phyloP scores from a whole-genome alignment of 2,888 invertebrate species.

The Ctenicera cuprea region DNA sequence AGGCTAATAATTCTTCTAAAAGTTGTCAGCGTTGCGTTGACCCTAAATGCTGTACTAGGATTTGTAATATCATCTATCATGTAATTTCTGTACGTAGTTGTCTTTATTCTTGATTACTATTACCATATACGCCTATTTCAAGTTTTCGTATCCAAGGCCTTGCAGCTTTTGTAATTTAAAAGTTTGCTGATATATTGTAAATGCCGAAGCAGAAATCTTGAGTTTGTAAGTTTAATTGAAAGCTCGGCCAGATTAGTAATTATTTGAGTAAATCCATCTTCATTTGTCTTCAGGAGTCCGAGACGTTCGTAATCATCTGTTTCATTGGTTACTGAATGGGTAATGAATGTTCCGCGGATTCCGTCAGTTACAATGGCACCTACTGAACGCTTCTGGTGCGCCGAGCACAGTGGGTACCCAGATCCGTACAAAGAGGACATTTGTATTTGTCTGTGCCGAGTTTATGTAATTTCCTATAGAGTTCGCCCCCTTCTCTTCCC shows the following conservation, averaged over 20 bases:
- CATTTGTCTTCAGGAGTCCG: slow-evolving; percentile 71
- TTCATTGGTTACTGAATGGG: slow-evolving; percentile 73
- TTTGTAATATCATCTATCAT: neutral
- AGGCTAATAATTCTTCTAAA: slow-evolving; percentile 28
- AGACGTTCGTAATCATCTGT: slow-evolving; percentile 73
- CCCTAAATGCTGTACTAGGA: neutral
- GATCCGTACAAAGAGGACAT: slow-evolving; percentile 73
- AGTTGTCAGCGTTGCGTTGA: slow-evolving; percentile 14
- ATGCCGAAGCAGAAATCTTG: slow-evolving; percentile 49
- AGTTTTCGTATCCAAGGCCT: neutral
- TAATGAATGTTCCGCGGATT: slow-evolving; percentile 73
- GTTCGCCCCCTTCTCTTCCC: slow-evolving; percentile 69
- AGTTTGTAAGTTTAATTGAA: slow-evolving; percentile 65
- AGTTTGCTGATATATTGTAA: slow-evolving; percentile 38
- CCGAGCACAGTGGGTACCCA: slow-evolving; percentile 70
- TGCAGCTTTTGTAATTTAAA: slow-evolving; percentile 28
- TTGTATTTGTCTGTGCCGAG: slow-evolving; percentile 74
- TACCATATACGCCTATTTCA: neutral
- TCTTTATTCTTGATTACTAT: neutral
- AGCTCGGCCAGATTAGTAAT: slow-evolving; percentile 74
- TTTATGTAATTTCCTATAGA: slow-evolving; percentile 75
- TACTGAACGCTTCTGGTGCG: slow-evolving; percentile 71
- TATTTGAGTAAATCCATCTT: slow-evolving; percentile 72
- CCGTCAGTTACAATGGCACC: slow-evolving; percentile 71
- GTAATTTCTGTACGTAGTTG: no score